phyloP scores from a whole-genome alignment of 2,888 invertebrate genomes.

The Sabellastarte sp. region DNA sequence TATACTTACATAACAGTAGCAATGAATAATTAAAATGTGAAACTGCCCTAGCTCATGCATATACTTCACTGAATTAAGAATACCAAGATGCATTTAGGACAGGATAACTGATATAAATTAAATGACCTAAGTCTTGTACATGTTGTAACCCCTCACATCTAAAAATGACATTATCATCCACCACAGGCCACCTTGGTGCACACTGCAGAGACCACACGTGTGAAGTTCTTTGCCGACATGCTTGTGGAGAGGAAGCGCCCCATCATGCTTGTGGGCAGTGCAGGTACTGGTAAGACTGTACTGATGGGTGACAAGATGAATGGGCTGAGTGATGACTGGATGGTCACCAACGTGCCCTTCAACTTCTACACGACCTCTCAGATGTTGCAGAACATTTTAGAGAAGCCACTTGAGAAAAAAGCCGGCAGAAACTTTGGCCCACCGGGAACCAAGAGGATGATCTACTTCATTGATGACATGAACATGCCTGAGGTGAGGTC shows the following conservation, averaged over 20 bases:
- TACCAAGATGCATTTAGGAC: no score
- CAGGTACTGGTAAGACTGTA: conserved; percentile 89
- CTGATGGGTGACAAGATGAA: conserved; percentile 80
- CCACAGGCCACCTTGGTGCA: conserved; percentile 82
- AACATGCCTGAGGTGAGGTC: conserved; percentile 98
- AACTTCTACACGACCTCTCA: conserved; percentile 90
- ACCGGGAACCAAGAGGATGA: conserved; percentile 88
- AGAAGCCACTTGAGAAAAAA: conserved; percentile 93
- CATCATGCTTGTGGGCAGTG: conserved; percentile 90
- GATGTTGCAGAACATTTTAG: conserved; percentile 70
- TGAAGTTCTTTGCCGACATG: conserved; percentile 84
- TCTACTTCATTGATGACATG: conserved; percentile 96
- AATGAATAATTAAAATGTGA: no score
- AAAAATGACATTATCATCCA: no score
- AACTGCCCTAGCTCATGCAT: no score
- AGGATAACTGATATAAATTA: no score
- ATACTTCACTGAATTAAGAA: no score
- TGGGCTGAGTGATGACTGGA: conserved; percentile 76
- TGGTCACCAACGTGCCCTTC: conserved; percentile 87
- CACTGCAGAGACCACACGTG: conserved; percentile 86
- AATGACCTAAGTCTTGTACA: no score
- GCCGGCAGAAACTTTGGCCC: conserved; percentile 94
- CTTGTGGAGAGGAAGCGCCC: conserved; percentile 85
- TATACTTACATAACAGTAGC: no score
- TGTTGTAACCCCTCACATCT: no score